Base-by-base conservation (phyloP, 2,888 invertebrate species). In the Oscheius sp. region DNA sequence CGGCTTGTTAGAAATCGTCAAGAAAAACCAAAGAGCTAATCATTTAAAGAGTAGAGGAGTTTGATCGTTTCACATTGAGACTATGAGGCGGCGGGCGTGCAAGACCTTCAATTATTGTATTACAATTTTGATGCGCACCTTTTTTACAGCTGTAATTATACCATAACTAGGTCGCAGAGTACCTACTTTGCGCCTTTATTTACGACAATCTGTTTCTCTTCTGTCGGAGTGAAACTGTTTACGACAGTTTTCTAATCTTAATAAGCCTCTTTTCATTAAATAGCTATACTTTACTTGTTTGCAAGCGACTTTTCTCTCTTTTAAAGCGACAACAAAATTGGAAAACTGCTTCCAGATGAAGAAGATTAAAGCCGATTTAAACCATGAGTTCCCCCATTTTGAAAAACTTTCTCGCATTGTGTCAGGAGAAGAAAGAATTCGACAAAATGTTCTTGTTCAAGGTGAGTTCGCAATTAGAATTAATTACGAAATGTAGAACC, bases 351-450 rank as follows among this genome's bases (percentile, higher is more conserved):
- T 42, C 42, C 25, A 52, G 29, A 52, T 64, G 33, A 33, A 37
- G 33, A 64, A 23, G 34, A 64, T 34, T 17, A 48, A 15, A 42
- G 55, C 68, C 6, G 68, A 68, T 61, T 29, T 61, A n/a, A 68
- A 68, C 37, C 68, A 68, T 29, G 27, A 52, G 29, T 69, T 78
- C 25, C 61, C 75, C 15, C 39, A 72, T 31, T 73, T 75, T 17
- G 71, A 73, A 31, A 61, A 71, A 23, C 75, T 75, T 58, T 82
- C 81, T 6, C 25, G 77, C 5, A 50, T 80, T 4, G 39, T 82
- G 17, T 76, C 77, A 23, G 82, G 81, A 17, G 75, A 75, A 17
- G 82, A 82, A 61, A 55, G 80, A 42, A 82, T 83, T 23, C 71
- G 74, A 42, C 74, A 81, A 45, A 79, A 74, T 65, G 71, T 80